Base-by-base conservation (phyloP, 2,797 vertebrate genomes). In the Bradypus variegatus region DNA sequence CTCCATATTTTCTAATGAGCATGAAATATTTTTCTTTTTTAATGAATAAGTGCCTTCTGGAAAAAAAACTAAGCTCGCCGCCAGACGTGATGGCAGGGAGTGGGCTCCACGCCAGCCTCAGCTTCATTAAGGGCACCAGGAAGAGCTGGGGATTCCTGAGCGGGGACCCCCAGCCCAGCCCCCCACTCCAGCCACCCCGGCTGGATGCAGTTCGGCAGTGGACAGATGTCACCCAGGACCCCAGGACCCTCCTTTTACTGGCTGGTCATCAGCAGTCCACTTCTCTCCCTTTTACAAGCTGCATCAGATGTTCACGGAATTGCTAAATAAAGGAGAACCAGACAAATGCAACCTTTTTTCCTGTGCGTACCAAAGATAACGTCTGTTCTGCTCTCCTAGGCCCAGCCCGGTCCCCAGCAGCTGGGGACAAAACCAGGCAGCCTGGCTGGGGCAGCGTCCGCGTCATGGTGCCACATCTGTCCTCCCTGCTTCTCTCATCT, bases 21-120 rank as follows among this genome's bases (percentile, higher is more conserved):
- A 15, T 3, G 14, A 45, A 2, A 23, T 3, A 16, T 4, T 77
- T 89, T 48, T 41, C 76, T 25, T 53, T 70, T 82, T 62, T 84
- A 89, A 86, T 80, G 79, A 79, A 4, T 64, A 83, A 86, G 78
- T 21, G 38, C 65, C 85, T 78, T 65, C 70, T 70, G 75, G 38
- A 62, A 72, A 79, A 75, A 48, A 18, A 27, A 41, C 15, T 50
- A 50, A 84, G 19, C 76, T 36, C 0, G 0, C 36, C 38, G 58
- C n/a, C 87, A 58, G 58, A n/a, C 19, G 18, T 38, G 81, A 33
- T 0, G 21, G 85, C 76, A 29, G 18, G 38, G 8, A 0, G 0
- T 8, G 53, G 60, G 31, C 48, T 36, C 50, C 0, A 1, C 0
- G 3, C 33, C 65, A 41, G 2, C 2, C 11, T 27, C 65, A 6